These are phyloP conservation scores for Biston betularia DNA, from an alignment of 2,888 invertebrate genomes.

Conservation along the genomic window DNA sequence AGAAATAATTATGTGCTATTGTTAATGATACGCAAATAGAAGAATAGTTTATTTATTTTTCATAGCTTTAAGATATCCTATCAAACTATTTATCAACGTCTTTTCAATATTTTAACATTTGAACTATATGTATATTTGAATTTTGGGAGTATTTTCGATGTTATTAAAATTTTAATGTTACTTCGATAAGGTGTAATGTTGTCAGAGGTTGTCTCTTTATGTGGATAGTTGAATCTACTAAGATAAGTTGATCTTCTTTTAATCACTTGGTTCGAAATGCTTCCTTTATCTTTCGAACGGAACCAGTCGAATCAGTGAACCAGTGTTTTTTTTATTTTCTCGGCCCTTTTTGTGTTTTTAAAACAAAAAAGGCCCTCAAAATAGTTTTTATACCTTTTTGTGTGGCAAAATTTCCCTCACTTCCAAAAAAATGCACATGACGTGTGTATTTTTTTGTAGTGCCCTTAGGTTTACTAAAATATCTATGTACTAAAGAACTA, in stretches of 20 bases:
- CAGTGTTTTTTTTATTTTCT: too few species aligned
- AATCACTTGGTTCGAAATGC: neutral
- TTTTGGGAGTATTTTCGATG: slow-evolving; percentile 48
- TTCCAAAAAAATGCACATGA: too few species aligned
- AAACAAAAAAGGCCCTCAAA: too few species aligned
- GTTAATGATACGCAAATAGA: slow-evolving; percentile 33
- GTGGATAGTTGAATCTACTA: neutral
- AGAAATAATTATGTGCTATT: slow-evolving; percentile 40
- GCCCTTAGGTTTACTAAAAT: too few species aligned
- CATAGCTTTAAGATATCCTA: slow-evolving; percentile 16
- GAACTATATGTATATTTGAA: slow-evolving; percentile 42
- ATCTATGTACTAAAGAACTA: too few species aligned
- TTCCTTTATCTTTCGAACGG: too few species aligned
- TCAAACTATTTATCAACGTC: slow-evolving; percentile 41
- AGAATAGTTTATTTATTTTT: slow-evolving; percentile 26
- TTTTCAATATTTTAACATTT: slow-evolving; percentile 43
- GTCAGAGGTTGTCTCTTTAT: slow-evolving; percentile 39
- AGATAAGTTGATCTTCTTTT: neutral
- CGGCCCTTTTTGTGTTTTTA: too few species aligned
- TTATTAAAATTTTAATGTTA: slow-evolving; percentile 37
- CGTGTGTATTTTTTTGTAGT: too few species aligned
- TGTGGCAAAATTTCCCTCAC: too few species aligned
- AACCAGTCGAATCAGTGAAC: too few species aligned
- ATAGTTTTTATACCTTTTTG: too few species aligned
- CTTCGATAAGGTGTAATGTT: slow-evolving; percentile 12